Evolutionary conservation across 2,113 vertebrate genomes (phyloP), one percentile per base, ranked within the genome.

Genomic region (Globicephala melas): DNA sequence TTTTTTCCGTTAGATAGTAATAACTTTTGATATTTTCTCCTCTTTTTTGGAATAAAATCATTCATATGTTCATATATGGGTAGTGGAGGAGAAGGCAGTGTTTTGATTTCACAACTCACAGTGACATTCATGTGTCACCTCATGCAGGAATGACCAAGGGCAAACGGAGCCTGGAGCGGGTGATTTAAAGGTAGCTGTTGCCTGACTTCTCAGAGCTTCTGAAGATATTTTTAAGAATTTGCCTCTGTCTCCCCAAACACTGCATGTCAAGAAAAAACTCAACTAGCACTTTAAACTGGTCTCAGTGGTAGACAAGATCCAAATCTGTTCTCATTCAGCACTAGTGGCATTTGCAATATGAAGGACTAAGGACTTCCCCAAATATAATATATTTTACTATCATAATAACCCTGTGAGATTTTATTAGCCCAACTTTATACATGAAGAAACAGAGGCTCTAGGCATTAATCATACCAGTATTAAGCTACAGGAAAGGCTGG

Each of bases 371-470:
- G 65, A 65, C 20, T 81, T 55, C n/a, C 3, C 55, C 65, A 93
- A 89, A 88, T 8, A 80, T 79, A 17, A 77, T 41, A 33, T 21
- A 62, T 71, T 92, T 94, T 92, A 86, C 89, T 67, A 92, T 93
- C 25, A 83, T 67, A 76, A 77, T 53, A 81, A 81, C 33, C 1
- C 33, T 31, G 13, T 53, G 25, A 92, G 55, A 73, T 73, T 47
- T 41, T 62, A 90, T 73, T 91, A 94, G 53, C 17, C 41, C 36
- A 60, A 11, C 63, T 76, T 71, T 67, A 86, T 1, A 84, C 25
- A 94, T 55, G 60, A 88, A 88, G 41, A 96, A 93, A 82, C 21
- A 81, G 15, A 95, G 21, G 9, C 18, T 67, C 28, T 62, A 89
- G 85, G 17, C 93, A 28, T 90, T 55, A 91, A 83, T 53, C 38